phyloP scores from a whole-genome alignment of 1,140 invertebrate species.

The Drosophila mayri region DNA sequence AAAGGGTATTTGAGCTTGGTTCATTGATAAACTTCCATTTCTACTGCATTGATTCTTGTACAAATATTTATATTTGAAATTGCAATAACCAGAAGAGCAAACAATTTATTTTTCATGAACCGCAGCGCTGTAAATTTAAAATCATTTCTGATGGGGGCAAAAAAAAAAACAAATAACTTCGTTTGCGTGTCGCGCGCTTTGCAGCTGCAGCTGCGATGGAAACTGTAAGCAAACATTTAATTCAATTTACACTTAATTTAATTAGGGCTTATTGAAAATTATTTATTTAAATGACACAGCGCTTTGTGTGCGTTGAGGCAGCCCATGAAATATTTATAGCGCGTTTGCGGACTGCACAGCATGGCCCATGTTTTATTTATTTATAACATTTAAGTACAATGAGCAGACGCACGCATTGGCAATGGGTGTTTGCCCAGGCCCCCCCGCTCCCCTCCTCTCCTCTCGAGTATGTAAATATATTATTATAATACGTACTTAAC shows the following conservation, averaged over 20 bases:
- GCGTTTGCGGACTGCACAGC: conserved; percentile 27
- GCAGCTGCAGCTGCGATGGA: conserved; percentile 14
- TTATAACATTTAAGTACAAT: conserved; percentile 75
- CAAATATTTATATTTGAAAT: conserved; percentile 29
- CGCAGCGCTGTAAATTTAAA: conserved; percentile 10
- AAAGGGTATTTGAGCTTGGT: background rate
- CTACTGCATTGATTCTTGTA: background rate
- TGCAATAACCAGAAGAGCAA: conserved; percentile 6
- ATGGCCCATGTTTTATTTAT: conserved; percentile 69
- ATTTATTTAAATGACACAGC: conserved; percentile 68
- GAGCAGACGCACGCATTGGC: conserved; percentile 58
- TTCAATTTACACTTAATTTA: conserved; percentile 70
- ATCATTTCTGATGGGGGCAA: background rate
- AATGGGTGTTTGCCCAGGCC: conserved; percentile 53
- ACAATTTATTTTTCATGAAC: conserved; percentile 17
- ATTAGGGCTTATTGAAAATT: conserved; percentile 67
- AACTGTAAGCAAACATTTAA: conserved; percentile 58
- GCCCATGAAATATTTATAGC: conserved; percentile 67
- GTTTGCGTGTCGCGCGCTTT: conserved; percentile 11
- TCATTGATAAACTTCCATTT: conserved; percentile 1
- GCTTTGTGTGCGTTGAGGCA: conserved; percentile 20
- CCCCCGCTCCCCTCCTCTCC: conserved; percentile 2
- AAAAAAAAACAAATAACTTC: conserved; percentile 34
- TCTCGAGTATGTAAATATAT: conserved; percentile 65
- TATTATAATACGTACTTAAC: conserved; percentile 79